A percentile compares a stretch with the other conserved stretches of the same genome.
Conservation (phyloP, 2,113 vertebrate species). For the Okapia johnstoni region DNA sequence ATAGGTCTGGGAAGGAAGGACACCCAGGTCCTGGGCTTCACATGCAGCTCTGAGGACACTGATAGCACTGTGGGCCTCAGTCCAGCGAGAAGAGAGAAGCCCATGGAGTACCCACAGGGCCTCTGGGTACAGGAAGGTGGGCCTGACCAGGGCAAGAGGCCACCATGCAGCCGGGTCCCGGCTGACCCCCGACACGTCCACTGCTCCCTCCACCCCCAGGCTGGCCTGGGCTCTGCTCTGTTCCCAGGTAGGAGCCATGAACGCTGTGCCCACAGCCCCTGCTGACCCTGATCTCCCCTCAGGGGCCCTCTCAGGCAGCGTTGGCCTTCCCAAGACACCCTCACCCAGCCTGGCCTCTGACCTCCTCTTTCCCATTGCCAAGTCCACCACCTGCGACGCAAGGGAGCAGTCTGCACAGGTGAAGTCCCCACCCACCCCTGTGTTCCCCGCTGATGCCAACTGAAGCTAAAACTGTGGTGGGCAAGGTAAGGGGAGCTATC, state of each 20-base stretch:
- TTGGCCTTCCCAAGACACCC: background rate
- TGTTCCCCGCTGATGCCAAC: background rate
- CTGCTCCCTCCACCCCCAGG: background rate
- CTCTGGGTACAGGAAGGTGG: background rate
- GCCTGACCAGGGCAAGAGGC: background rate
- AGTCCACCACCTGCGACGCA: background rate
- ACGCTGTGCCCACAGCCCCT: background rate
- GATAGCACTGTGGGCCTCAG: background rate
- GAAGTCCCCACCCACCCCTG: background rate
- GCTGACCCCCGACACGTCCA: fast-evolving
- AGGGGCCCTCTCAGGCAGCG: background rate
- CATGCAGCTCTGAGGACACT: background rate
- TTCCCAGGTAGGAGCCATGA: background rate
- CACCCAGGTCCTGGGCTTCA: background rate
- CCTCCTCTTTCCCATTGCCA: background rate
- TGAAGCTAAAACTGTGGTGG: background rate
- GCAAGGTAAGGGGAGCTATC: background rate
- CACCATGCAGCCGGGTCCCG: fast-evolving
- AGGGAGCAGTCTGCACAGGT: background rate
- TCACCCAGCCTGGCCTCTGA: background rate
- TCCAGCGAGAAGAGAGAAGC: background rate
- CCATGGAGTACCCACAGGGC: background rate
- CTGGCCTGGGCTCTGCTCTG: background rate
- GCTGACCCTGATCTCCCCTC: background rate
- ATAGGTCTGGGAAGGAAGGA: background rate